Base-by-base conservation (phyloP, 2,113 vertebrate species). In the Pogonocichla stellata region DNA sequence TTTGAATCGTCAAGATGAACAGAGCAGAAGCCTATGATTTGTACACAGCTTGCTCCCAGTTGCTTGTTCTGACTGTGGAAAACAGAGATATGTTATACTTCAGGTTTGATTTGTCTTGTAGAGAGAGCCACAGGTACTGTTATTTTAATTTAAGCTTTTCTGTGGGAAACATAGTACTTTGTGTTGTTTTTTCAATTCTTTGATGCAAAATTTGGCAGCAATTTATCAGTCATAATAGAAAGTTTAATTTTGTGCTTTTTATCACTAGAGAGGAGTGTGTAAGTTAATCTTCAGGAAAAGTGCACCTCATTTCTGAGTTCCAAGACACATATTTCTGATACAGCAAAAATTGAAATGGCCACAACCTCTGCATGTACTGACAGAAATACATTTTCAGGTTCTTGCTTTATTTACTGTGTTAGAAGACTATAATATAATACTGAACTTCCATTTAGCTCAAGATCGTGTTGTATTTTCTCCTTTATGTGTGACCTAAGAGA, bases 61-160 rank as follows among this genome's bases (percentile, higher is more conserved):
- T 80, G 50, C 48, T 96, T 97, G 53, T 96, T 95, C 80, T 97
- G 94, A 98, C 97, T 85, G 86, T 92, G 88, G 90, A 89, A 95
- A 93, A 93, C 51, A 33, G 91, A 97, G 70, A 94, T 97, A 60
- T 95, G 92, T 97, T 94, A 82, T 93, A 80, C 54, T 96, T 94
- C 40, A 82, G 50, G 53, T 64, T 92, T 80, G 57, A 45, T 84
- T 81, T 95, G 65, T 42, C 51, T 92, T 80, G 51, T 67, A 86
- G 67, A 66, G 79, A 72, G n/a, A 67, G 36, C 45, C 53, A 78
- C 60, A 61, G 47, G 36, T 89, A 25, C 15, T 74, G 56, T 69
- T 85, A 26, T 42, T 88, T 93, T 82, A 81, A 86, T 92, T 97
- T 58, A 58, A 58, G 86, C 87, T 91, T 62, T 80, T 89, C 72